These are phyloP conservation scores for Cichlasoma orientale DNA, from an alignment of 2,797 vertebrate genomes.

Conservation along the genomic window DNA sequence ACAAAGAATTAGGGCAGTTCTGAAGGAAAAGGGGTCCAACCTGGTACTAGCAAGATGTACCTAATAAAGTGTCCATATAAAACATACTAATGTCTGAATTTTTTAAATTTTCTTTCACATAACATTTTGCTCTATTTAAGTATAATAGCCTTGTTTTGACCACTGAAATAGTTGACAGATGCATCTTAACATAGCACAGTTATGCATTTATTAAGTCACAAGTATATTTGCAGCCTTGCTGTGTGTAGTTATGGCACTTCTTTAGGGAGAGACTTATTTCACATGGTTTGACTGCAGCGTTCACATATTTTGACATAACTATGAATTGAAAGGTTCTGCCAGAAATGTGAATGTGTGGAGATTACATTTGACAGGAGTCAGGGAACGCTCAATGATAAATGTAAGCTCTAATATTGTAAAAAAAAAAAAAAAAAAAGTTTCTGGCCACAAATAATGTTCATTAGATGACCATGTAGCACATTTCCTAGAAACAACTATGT, in stretches of 20 bases:
- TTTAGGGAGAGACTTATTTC: no score
- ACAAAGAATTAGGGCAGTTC: neutral
- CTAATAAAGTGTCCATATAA: neutral
- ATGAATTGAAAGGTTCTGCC: neutral
- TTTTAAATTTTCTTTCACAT: no score
- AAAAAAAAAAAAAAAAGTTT: neutral
- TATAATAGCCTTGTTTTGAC: neutral
- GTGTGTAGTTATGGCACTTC: no score
- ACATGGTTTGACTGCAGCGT: neutral
- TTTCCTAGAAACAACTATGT: neutral
- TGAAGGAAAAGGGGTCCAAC: neutral
- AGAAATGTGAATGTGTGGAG: neutral
- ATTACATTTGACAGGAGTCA: neutral
- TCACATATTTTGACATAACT: neutral
- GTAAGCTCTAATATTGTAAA: neutral
- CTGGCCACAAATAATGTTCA: no score
- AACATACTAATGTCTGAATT: no score
- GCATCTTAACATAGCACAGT: neutral
- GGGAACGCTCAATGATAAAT: neutral
- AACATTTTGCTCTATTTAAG: neutral
- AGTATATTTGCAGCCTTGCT: neutral
- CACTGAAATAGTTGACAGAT: neutral
- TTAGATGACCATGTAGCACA: neutral
- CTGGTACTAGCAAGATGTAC: neutral
- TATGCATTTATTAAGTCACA: neutral